Conservation (phyloP, 1,140 invertebrate species). For the Brachionus asplanchnoidis region DNA sequence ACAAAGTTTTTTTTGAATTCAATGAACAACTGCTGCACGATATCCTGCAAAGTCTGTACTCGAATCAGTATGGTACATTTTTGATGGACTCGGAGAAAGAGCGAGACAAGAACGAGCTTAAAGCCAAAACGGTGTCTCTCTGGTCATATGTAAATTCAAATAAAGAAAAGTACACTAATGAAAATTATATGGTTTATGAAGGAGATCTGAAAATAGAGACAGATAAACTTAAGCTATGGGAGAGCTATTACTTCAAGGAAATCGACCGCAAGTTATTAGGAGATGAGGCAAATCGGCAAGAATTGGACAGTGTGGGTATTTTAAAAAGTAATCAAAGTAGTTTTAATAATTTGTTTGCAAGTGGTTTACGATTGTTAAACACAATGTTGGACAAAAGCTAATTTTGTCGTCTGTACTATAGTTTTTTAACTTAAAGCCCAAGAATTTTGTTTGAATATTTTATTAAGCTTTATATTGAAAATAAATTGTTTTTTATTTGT, state of each 20-base stretch:
- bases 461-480: not conserved
- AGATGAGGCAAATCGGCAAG: not conserved
- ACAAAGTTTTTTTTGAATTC: constrained; percentile 73
- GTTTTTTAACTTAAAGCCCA: constrained; percentile 8
- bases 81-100: constrained; percentile 72
- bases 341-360: constrained; percentile 16
- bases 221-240: not conserved
- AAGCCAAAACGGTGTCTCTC: constrained; percentile 81
- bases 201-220: constrained; percentile 53
- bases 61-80: constrained; percentile 95
- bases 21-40: constrained; percentile 92
- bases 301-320: not conserved
- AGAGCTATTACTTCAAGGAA: constrained; percentile 12
- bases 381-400: constrained; percentile 25
- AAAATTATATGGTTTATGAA: constrained; percentile 69
- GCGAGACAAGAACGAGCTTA: constrained; percentile 65
- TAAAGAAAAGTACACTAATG: constrained; percentile 78
- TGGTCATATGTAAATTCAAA: constrained; percentile 93
- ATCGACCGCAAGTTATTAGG: not conserved
- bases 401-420: not conserved
- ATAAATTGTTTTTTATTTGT: constrained; percentile 3
- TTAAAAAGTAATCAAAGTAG: constrained; percentile 2
- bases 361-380: not conserved
- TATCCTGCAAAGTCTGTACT: constrained; percentile 92
- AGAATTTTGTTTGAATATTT: not conserved